phyloP scores from a whole-genome alignment of 2,797 vertebrate genomes.

The Ataeniobius toweri region DNA sequence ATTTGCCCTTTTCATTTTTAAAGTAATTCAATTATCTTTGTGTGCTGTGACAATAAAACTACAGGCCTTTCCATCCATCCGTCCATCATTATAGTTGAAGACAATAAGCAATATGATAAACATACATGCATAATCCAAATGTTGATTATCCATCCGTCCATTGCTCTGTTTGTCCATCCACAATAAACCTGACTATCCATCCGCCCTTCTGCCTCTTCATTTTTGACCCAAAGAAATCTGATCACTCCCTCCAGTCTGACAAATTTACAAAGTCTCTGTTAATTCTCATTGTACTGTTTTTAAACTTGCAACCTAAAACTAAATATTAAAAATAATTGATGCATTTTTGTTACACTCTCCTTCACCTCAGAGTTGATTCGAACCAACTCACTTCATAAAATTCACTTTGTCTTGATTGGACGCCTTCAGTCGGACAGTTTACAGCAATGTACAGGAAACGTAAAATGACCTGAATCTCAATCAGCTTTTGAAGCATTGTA shows the following conservation, averaged over 20 bases:
- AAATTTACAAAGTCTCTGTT: background rate
- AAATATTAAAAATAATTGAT: background rate
- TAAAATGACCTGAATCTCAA: background rate
- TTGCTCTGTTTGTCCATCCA: too few species aligned
- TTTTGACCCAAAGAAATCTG: too few species aligned
- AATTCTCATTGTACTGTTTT: background rate
- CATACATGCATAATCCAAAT: too few species aligned
- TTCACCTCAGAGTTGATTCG: background rate
- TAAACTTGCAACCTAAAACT: background rate
- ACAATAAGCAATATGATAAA: too few species aligned
- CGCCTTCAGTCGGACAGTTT: background rate
- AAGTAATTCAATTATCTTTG: background rate
- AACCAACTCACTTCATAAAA: background rate
- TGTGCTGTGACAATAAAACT: background rate
- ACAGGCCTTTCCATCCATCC: too few species aligned
- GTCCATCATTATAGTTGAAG: too few species aligned
- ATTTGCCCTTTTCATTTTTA: background rate
- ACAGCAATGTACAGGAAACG: background rate
- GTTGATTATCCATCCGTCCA: too few species aligned
- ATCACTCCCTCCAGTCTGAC: too few species aligned
- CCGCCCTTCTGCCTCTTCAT: too few species aligned
- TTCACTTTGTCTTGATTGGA: background rate
- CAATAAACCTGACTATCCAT: too few species aligned
- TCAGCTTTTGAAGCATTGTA: background rate
- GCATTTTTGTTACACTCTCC: background rate